phyloP scores from a whole-genome alignment of 2,888 invertebrate genomes.

The Napeogenes inachia region DNA sequence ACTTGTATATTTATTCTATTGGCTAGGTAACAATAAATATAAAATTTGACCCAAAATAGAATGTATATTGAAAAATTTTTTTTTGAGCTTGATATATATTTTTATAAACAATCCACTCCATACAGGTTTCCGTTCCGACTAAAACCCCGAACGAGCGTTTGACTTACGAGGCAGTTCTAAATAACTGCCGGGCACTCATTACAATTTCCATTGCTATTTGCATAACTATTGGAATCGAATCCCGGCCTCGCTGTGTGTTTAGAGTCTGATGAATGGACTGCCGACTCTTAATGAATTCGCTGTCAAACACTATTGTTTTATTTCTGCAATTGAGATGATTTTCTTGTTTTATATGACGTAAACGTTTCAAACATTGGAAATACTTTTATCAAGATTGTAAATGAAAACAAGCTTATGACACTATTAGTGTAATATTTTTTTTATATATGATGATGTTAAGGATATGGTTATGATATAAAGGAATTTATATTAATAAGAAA shows the following conservation, averaged over 20 bases:
- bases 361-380: background rate
- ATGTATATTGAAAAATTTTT: no score
- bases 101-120: conserved; percentile 36
- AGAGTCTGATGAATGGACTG: conserved; percentile 65
- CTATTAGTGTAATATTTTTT: no score
- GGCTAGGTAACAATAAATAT: no score
- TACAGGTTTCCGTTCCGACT: conserved; percentile 34
- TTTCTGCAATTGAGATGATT: conserved; percentile 35
- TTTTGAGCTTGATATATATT: background rate
- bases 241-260: conserved; percentile 66
- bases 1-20: no score
- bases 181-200: conserved; percentile 76
- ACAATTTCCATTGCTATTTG: conserved; percentile 71
- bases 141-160: conserved; percentile 65
- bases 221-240: conserved; percentile 77
- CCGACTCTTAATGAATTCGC: conserved; percentile 63
- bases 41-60: no score
- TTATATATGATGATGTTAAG: no score
- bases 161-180: conserved; percentile 73
- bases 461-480: no score
- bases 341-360: conserved; percentile 14
- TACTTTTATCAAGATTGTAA: background rate
- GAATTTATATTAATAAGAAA: no score
- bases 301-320: conserved; percentile 44
- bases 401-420: no score